Conservation (phyloP, 2,888 invertebrate species). For the Epinotia demarniana region DNA sequence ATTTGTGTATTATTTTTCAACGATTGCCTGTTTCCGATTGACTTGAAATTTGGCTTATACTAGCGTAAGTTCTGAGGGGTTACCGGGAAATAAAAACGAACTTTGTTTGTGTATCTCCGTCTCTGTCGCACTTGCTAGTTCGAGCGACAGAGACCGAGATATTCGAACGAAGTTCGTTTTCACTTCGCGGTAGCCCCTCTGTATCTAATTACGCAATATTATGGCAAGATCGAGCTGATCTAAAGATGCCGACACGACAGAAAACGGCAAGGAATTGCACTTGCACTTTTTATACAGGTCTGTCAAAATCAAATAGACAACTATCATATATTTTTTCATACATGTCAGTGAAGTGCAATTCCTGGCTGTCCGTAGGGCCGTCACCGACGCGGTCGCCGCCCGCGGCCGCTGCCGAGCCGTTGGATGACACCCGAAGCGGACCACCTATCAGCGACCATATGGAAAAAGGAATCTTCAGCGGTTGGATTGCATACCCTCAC, state of each 20-base stretch:
- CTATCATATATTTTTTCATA: background rate
- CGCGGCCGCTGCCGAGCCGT: constrained; percentile 55
- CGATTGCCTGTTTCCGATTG: too few relatives aligned
- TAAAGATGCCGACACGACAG: background rate
- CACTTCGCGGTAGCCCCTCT: too few relatives aligned
- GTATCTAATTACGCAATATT: too few relatives aligned
- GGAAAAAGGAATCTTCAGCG: constrained; percentile 57
- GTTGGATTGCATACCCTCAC: background rate
- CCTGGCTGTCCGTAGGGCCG: constrained; percentile 66
- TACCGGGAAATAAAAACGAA: too few relatives aligned
- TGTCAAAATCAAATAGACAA: background rate
- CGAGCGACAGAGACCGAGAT: too few relatives aligned
- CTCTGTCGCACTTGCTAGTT: too few relatives aligned
- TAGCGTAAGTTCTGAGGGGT: too few relatives aligned
- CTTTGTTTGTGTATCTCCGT: too few relatives aligned
- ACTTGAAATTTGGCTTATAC: too few relatives aligned
- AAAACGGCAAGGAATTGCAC: constrained; percentile 73
- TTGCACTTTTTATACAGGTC: constrained; percentile 47
- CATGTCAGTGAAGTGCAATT: constrained; percentile 65
- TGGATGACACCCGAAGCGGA: constrained; percentile 76
- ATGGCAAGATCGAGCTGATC: too few relatives aligned
- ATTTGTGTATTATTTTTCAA: too few relatives aligned
- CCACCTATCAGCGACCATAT: constrained; percentile 66
- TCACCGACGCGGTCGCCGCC: constrained; percentile 52
- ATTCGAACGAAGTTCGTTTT: too few relatives aligned